Conservation (phyloP, 2,888 invertebrate genomes). For the Halictus ligatus region DNA sequence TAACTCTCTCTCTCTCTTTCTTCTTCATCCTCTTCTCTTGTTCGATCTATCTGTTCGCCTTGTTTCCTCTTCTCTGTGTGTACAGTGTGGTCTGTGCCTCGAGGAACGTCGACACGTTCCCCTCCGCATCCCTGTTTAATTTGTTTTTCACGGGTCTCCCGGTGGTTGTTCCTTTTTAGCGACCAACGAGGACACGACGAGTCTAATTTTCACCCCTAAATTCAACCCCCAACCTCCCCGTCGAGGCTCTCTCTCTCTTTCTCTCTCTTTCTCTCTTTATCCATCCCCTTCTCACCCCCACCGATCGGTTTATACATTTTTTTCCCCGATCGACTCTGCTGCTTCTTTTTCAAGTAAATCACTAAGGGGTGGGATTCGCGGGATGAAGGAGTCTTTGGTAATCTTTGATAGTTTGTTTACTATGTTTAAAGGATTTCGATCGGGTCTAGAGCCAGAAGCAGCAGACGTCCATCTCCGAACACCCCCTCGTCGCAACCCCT, state of each 20-base stretch:
- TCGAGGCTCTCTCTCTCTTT: background rate
- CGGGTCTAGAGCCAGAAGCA: background rate
- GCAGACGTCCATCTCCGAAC: conserved; percentile 5
- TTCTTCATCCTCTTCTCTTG: background rate
- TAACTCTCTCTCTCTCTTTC: too few species aligned
- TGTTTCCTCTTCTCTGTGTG: background rate
- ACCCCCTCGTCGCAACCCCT: background rate
- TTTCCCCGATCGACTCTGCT: conserved; percentile 15
- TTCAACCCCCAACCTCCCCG: conserved; percentile 19
- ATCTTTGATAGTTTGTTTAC: background rate
- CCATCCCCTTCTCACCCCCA: background rate
- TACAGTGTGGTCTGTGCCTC: conserved; percentile 5
- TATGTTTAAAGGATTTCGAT: background rate
- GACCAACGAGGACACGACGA: conserved; percentile 75
- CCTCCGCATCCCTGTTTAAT: conserved; percentile 55
- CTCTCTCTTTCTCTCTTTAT: background rate
- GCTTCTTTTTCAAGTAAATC: background rate
- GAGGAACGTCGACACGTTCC: conserved; percentile 47
- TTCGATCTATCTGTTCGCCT: background rate
- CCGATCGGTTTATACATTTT: background rate
- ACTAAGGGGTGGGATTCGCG: background rate
- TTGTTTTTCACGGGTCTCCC: conserved; percentile 24
- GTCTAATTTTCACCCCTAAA: conserved; percentile 36
- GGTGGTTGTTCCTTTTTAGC: conserved; percentile 44
- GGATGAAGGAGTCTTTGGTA: conserved; percentile 1